Percentiles rank a stretch among this genome's conserved stretches.
Evolutionary conservation across 2,113 vertebrate genomes (phyloP).

Genomic region (Strix aluco): DNA sequence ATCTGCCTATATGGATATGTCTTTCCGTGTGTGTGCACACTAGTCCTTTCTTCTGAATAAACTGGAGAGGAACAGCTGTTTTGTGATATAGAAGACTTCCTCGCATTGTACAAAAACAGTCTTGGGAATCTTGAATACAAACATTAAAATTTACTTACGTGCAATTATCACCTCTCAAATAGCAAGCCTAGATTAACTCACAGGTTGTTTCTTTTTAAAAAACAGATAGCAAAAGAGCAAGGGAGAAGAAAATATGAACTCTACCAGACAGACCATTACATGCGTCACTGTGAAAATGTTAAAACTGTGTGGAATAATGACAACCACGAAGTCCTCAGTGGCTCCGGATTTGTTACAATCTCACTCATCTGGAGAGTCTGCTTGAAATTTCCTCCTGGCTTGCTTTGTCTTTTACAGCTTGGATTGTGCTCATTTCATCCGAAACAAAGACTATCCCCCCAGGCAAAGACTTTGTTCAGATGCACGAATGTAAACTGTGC

Average conservation of each 20-base stretch:
- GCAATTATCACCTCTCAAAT: background rate
- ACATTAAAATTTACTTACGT: accelerated
- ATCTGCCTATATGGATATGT: accelerated
- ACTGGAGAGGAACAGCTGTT: background rate
- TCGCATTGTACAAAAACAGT: accelerated
- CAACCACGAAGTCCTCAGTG: background rate
- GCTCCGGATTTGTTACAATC: background rate
- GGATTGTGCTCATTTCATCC: background rate
- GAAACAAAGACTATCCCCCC: background rate
- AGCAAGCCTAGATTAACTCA: background rate
- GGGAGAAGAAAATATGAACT: background rate
- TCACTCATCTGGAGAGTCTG: background rate
- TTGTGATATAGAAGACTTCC: background rate
- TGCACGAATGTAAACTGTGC: background rate
- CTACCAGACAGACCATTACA: background rate
- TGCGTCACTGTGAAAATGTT: background rate
- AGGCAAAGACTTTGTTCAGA: background rate
- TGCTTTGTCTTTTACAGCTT: background rate
- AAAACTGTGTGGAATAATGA: background rate
- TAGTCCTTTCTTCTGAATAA: background rate
- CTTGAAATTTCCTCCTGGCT: background rate
- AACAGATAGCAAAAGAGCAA: background rate
- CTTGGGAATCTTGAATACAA: background rate
- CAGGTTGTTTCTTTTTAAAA: background rate
- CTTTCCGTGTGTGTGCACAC: accelerated